A percentile compares a stretch with the other conserved stretches of the same genome.
Evolutionary conservation across 2,888 invertebrate genomes (phyloP).

Genomic region (Agrenia bidenticulata): DNA sequence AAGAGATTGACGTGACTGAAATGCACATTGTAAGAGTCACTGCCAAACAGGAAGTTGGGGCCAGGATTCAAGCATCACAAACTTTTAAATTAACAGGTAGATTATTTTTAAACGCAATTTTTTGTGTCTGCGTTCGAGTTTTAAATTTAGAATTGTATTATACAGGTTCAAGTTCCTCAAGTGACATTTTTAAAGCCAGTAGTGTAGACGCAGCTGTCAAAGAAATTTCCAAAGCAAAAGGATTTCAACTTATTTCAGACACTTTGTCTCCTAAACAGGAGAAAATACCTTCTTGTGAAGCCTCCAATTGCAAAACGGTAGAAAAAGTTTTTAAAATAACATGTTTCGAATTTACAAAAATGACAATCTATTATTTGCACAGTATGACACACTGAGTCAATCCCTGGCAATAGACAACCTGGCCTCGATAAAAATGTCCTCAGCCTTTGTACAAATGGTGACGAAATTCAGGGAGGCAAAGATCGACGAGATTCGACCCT

Average conservation of each 20-base stretch:
- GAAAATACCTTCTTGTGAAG: conserved; percentile 46
- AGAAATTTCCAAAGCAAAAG: conserved; percentile 48
- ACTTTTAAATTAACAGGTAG: conserved; percentile 55
- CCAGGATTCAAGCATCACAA: conserved; percentile 58
- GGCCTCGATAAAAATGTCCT: conserved; percentile 66
- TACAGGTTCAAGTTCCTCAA: conserved; percentile 38
- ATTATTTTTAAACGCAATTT: background rate
- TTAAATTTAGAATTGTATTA: background rate
- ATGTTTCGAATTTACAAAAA: conserved; percentile 1
- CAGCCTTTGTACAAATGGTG: conserved; percentile 66
- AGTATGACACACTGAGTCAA: conserved; percentile 56
- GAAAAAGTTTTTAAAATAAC: background rate
- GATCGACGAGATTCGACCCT: conserved; percentile 63
- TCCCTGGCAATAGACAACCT: conserved; percentile 62
- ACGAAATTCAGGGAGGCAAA: conserved; percentile 64
- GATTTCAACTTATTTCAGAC: conserved; percentile 40
- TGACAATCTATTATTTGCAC: background rate
- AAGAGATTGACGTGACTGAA: conserved; percentile 54
- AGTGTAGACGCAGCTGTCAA: conserved; percentile 52
- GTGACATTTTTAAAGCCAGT: conserved; percentile 45
- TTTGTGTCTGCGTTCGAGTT: background rate
- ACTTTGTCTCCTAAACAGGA: conserved; percentile 43
- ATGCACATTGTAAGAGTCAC: conserved; percentile 59
- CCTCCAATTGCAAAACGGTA: conserved; percentile 49
- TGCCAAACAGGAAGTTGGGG: conserved; percentile 61